Base-by-base conservation (phyloP, 2,888 invertebrate species). In the Caenorhabditis angaria region DNA sequence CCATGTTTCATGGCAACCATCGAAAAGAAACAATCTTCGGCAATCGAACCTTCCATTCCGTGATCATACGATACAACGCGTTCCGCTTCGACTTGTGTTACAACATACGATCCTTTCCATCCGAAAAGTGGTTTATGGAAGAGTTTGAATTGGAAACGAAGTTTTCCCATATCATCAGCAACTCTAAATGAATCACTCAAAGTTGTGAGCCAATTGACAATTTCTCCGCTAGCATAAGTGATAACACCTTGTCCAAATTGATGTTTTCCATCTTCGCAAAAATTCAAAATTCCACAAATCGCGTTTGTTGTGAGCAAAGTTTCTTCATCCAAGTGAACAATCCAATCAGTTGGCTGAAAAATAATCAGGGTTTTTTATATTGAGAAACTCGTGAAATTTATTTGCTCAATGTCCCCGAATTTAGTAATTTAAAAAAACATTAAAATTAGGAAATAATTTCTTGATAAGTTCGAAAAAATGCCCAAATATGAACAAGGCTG, bases 71-170 rank as follows among this genome's bases (percentile, higher is more conserved):
- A 94, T 0, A 97, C 95, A 79, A 92, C 91, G 80, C 92, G 92
- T 88, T 96, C 95, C n/a, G 95, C 94, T 83, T 91, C 91, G 77
- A 94, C 92, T 92, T 95, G 94, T 76, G 95, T 95, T 12, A 97
- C 95, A 78, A 97, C 96, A 89, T 93, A 97, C 53, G 96, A 96
- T 72, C 97, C 97, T 90, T 97, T 97, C 95, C 96, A 96, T 88
- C 95, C 95, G 89, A 97, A 95, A 65, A 95, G 90, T 22, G 97
- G 96, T 88, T 93, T 94, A 88, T 96, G 95, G 88, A 97, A 95
- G 89, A 94, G 90, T 85, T 93, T 92, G 88, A 97, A 95, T 88
- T 96, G 96, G 77, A 94, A 91, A 83, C 95, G 91, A 64, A 97
- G 90, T 89, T 97, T 97, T 66, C 97, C 97, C 95, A 97, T 95